These are phyloP conservation scores for Iguana delicatissima DNA, from an alignment of 2,797 vertebrate genomes.

Conservation along the genomic window DNA sequence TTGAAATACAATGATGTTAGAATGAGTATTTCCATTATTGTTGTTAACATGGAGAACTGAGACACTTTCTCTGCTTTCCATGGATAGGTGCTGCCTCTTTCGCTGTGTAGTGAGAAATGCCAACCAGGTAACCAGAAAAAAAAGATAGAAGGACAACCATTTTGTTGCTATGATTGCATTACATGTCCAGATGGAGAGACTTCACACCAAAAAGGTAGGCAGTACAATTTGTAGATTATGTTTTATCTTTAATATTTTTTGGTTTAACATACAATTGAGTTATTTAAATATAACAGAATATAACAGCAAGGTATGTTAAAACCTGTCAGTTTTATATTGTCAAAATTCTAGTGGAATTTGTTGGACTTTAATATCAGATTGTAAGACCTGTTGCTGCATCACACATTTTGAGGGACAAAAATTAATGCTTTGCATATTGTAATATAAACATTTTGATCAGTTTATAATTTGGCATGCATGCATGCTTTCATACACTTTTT, in stretches of 20 bases:
- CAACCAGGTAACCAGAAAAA: neutral
- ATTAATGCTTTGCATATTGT: too few species aligned
- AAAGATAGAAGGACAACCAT: neutral
- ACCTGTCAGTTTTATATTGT: too few species aligned
- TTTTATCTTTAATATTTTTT: neutral
- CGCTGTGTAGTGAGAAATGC: neutral
- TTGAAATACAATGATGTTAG: neutral
- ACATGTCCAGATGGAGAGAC: neutral
- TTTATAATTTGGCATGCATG: too few species aligned
- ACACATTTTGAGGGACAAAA: too few species aligned
- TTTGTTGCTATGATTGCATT: conserved; percentile 15
- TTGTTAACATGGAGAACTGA: too few species aligned
- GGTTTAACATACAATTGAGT: neutral
- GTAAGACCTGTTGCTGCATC: too few species aligned
- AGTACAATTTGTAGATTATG: neutral
- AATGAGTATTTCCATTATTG: neutral
- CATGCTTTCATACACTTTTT: too few species aligned
- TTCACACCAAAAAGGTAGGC: neutral
- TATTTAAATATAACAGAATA: neutral
- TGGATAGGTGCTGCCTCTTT: neutral
- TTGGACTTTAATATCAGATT: too few species aligned
- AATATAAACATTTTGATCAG: too few species aligned
- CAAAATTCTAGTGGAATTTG: too few species aligned
- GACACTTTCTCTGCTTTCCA: neutral
- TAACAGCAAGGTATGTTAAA: too few species aligned